Evolutionary conservation across 2,797 vertebrate species (phyloP).

Genomic region (Gambelia wislizenii): DNA sequence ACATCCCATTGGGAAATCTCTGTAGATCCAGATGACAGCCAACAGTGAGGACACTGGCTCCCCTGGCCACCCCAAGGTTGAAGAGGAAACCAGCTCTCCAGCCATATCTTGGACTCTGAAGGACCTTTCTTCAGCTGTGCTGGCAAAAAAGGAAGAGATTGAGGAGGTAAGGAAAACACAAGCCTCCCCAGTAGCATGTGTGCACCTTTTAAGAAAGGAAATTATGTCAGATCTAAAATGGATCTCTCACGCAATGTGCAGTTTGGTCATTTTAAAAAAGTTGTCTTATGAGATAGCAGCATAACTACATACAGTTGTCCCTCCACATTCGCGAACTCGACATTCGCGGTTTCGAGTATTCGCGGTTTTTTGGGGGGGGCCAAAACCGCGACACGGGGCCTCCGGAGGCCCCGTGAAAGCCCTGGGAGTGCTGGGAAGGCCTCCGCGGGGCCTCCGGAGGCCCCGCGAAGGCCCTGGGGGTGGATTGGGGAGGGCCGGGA

Average conservation of each 20-base stretch:
- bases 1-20: background rate
- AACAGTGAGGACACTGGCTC: background rate
- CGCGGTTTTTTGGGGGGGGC: too few relatives aligned
- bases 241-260: background rate
- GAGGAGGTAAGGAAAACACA: conserved; percentile 9
- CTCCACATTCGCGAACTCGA: too few relatives aligned
- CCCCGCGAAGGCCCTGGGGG: too few relatives aligned
- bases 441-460: too few relatives aligned
- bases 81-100: background rate
- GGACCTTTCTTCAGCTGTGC: conserved; percentile 12
- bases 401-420: too few relatives aligned
- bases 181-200: background rate
- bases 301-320: too few relatives aligned
- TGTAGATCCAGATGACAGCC: background rate
- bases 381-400: too few relatives aligned
- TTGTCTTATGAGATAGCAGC: background rate
- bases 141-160: conserved; percentile 31
- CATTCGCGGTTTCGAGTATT: too few relatives aligned
- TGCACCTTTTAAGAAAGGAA: background rate
- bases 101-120: background rate
- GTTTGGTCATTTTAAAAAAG: background rate
- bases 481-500: too few relatives aligned
- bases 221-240: background rate
- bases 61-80: background rate
- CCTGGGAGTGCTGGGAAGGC: too few relatives aligned